phyloP scores from a whole-genome alignment of 2,888 invertebrate species.

The Polydrusus tereticollis region DNA sequence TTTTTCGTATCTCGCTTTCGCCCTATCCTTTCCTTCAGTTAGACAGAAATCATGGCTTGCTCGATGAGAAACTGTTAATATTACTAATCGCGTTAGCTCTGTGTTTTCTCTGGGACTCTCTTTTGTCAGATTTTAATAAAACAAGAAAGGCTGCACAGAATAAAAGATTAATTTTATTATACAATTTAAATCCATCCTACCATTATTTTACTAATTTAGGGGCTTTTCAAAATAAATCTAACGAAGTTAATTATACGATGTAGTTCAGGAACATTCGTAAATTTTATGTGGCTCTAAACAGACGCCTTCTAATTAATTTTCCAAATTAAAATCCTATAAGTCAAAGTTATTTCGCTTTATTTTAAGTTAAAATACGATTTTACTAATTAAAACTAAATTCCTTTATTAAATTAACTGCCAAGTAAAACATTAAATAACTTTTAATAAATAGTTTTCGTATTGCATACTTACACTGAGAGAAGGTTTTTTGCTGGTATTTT shows the following conservation, averaged over 20 bases:
- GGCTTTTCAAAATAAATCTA: constrained; percentile 32
- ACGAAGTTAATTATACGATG: constrained; percentile 39
- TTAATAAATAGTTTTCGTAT: neutral
- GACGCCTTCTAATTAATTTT: constrained; percentile 36
- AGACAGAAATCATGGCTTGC: too few species aligned
- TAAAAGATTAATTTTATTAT: constrained; percentile 19
- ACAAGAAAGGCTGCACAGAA: neutral
- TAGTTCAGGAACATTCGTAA: constrained; percentile 35
- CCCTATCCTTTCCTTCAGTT: too few species aligned
- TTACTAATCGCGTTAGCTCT: too few species aligned
- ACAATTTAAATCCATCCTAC: constrained; percentile 14
- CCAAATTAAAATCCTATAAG: constrained; percentile 41
- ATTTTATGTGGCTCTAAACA: constrained; percentile 35
- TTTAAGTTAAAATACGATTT: constrained; percentile 31
- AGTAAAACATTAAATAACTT: constrained; percentile 1
- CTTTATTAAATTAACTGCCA: constrained; percentile 24
- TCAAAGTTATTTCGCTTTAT: constrained; percentile 35
- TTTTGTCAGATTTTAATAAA: neutral
- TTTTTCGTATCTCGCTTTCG: too few species aligned
- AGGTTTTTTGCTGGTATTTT: too few species aligned
- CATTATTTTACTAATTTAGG: constrained; percentile 35
- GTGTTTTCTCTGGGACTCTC: too few species aligned
- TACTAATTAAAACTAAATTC: constrained; percentile 35
- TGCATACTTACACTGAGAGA: too few species aligned
- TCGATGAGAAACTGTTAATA: too few species aligned